Evolutionary conservation across 2,888 invertebrate species (phyloP).

Genomic region (Leucoma salicis): DNA sequence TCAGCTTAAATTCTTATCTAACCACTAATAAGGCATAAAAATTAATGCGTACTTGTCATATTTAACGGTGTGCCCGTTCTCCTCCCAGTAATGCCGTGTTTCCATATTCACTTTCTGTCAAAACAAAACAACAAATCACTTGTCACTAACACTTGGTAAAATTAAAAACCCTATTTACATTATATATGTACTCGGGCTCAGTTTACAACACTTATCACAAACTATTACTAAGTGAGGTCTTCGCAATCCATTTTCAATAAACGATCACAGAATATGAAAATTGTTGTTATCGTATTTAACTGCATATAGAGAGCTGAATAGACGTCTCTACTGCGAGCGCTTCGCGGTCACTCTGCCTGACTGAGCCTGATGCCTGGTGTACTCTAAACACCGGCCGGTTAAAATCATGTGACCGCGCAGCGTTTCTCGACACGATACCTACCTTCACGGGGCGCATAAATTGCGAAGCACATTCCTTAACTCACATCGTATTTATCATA

Average conservation of each 20-base stretch:
- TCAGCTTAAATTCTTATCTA: too few relatives aligned
- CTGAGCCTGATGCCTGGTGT: too few relatives aligned
- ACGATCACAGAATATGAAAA: slow-evolving; percentile 30
- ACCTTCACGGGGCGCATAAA: too few relatives aligned
- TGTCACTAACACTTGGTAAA: slow-evolving; percentile 43
- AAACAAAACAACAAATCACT: slow-evolving; percentile 50
- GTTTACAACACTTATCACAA: slow-evolving; percentile 36
- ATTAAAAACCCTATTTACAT: slow-evolving; percentile 41
- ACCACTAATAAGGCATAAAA: too few relatives aligned
- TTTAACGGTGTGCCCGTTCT: slow-evolving; percentile 68
- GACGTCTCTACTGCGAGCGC: slow-evolving; percentile 45
- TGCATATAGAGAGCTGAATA: slow-evolving; percentile 36
- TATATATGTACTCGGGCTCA: slow-evolving; percentile 27
- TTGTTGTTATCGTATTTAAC: slow-evolving; percentile 46
- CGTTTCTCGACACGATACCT: slow-evolving; percentile 31
- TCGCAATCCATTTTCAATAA: slow-evolving; percentile 51
- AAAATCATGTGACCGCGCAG: slow-evolving; percentile 57
- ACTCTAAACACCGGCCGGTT: slow-evolving; percentile 50
- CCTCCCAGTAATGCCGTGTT: slow-evolving; percentile 72
- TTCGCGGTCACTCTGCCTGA: slow-evolving; percentile 55
- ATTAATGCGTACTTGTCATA: slow-evolving; percentile 66
- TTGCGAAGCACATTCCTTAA: slow-evolving; percentile 33
- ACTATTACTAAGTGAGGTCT: slow-evolving; percentile 43
- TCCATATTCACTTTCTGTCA: slow-evolving; percentile 67
- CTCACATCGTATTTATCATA: too few relatives aligned